Evolutionary conservation across 2,888 invertebrate genomes (phyloP).

Genomic region (Axea sp.): DNA sequence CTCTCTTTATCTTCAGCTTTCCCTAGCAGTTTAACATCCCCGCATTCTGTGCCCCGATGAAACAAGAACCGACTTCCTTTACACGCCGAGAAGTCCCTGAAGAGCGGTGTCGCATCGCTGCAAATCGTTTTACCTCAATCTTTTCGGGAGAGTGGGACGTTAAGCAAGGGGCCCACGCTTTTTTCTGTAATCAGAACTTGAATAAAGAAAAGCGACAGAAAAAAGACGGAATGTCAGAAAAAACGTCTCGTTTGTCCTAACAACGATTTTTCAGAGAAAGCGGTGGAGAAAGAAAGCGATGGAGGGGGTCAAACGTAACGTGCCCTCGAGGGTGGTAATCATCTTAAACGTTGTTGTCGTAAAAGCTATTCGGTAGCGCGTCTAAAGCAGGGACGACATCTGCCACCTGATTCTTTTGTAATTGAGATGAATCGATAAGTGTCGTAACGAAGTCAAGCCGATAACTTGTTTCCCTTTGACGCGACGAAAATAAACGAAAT

Average conservation of each 20-base stretch:
- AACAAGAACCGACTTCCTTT: conserved; percentile 60
- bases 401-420: conserved; percentile 74
- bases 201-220: conserved; percentile 69
- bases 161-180: conserved; percentile 59
- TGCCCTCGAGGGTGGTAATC: conserved; percentile 73
- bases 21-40: conserved; percentile 11
- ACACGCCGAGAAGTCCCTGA: conserved; percentile 67
- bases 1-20: conserved; percentile 50
- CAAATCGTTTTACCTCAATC: conserved; percentile 77
- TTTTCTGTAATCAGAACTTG: conserved; percentile 74
- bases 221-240: conserved; percentile 78
- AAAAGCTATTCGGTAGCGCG: conserved; percentile 61
- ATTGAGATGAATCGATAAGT: conserved; percentile 73
- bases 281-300: conserved; percentile 46
- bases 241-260: conserved; percentile 78
- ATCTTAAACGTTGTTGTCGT: conserved; percentile 75
- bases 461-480: conserved; percentile 48
- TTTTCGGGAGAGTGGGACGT: conserved; percentile 61
- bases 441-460: conserved; percentile 56
- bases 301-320: conserved; percentile 61
- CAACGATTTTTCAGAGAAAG: conserved; percentile 73
- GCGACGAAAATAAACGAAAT: conserved; percentile 38
- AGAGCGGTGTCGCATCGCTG: conserved; percentile 68
- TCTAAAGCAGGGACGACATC: conserved; percentile 58
- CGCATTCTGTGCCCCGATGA: conserved; percentile 27